These are phyloP conservation scores for Dryomyza anilis DNA, from an alignment of 2,888 invertebrate genomes.

Conservation along the genomic window DNA sequence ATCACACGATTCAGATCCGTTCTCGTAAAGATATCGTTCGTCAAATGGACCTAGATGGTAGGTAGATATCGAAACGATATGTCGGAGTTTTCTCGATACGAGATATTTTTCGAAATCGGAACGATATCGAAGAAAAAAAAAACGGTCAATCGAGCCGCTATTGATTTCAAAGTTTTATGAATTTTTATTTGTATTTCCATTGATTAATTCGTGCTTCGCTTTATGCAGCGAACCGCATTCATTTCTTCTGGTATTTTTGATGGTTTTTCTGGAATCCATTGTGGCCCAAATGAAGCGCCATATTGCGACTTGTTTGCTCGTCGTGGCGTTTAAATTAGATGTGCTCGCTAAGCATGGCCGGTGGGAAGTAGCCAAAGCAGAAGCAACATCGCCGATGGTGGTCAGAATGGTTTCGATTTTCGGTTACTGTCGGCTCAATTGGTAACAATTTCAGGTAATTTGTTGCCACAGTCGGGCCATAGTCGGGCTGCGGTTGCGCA, in stretches of 20 bases:
- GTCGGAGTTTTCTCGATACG: no score
- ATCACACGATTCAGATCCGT: no score
- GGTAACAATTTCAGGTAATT: constrained; percentile 21
- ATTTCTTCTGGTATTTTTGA: background rate
- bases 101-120: no score
- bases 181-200: no score
- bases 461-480: background rate
- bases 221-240: background rate
- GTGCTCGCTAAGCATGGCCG: background rate
- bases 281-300: constrained; percentile 7
- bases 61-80: no score
- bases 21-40: no score
- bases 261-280: background rate
- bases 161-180: no score
- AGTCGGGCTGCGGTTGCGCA: background rate
- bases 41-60: no score
- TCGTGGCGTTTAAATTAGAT: constrained; percentile 22
- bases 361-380: background rate
- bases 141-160: no score
- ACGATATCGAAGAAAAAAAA: no score
- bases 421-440: constrained; percentile 18
- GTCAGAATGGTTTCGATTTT: constrained; percentile 21
- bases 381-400: constrained; percentile 19
- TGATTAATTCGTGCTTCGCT: background rate
- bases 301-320: constrained; percentile 12